Evolutionary conservation across 2,113 vertebrate species (phyloP).

Genomic region (Polypterus senegalus): DNA sequence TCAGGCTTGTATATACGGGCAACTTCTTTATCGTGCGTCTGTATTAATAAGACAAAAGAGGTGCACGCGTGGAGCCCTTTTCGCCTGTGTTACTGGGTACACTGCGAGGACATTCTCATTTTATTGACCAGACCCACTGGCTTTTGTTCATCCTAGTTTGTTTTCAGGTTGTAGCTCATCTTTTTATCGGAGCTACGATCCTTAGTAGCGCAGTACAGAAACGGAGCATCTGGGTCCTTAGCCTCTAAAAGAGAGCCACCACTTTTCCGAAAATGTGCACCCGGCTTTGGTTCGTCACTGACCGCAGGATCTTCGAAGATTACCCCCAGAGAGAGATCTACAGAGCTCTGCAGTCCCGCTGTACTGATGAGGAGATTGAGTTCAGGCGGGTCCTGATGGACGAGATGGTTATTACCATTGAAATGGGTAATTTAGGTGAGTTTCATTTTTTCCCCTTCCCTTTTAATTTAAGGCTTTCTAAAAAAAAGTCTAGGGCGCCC

Average conservation of each 20-base stretch:
- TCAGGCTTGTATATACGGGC: background rate
- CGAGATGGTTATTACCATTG: conserved; percentile 59
- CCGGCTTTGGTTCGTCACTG: conserved; percentile 62
- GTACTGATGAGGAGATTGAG: conserved; percentile 52
- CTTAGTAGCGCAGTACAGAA: background rate
- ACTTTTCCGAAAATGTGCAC: background rate
- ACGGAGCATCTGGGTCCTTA: too few species aligned
- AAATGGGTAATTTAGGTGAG: conserved; percentile 64
- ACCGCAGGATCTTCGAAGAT: conserved; percentile 64
- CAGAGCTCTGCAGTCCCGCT: conserved; percentile 57
- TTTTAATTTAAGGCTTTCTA: too few species aligned
- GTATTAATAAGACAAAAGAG: background rate
- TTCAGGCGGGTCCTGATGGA: conserved; percentile 61
- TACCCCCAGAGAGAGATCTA: conserved; percentile 64
- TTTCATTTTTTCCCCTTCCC: too few species aligned
- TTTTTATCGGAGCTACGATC: background rate
- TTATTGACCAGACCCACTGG: background rate
- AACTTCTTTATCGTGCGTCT: background rate
- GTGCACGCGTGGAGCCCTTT: background rate
- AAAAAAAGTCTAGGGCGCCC: too few species aligned
- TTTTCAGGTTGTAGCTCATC: background rate
- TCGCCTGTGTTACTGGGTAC: background rate
- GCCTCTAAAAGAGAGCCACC: background rate
- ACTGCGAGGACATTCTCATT: background rate
- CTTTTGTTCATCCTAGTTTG: background rate